Evolutionary conservation across 2,888 invertebrate genomes (phyloP).

Genomic region (Chymomyza caudatula): DNA sequence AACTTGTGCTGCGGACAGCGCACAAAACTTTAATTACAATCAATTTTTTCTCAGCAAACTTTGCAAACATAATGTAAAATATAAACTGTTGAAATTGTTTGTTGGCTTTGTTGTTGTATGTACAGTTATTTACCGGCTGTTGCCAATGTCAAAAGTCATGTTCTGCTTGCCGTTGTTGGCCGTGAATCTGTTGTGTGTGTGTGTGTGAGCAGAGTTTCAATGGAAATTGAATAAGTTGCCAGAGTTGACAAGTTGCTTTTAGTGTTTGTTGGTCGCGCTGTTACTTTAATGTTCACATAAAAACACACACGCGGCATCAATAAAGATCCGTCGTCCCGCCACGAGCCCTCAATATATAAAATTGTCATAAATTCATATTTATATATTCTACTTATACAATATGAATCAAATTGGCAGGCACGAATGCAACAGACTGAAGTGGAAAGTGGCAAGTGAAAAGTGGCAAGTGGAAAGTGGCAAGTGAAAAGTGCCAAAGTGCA

Average conservation of each 20-base stretch:
- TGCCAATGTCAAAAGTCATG: conserved; percentile 67
- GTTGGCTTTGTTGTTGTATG: background rate
- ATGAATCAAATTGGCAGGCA: conserved; percentile 54
- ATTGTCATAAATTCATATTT: conserved; percentile 71
- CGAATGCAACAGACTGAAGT: conserved; percentile 47
- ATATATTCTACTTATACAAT: conserved; percentile 18
- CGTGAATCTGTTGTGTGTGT: conserved; percentile 29
- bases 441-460: conserved; percentile 46
- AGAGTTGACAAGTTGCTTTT: conserved; percentile 55
- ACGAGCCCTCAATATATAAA: conserved; percentile 64
- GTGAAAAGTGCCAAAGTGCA: conserved; percentile 51
- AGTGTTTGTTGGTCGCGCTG: conserved; percentile 51
- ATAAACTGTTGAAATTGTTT: conserved; percentile 16
- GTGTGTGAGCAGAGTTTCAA: conserved; percentile 31
- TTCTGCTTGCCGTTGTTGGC: conserved; percentile 36
- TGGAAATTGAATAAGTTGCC: conserved; percentile 54
- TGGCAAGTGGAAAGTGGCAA: no score
- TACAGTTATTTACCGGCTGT: background rate
- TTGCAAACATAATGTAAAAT: background rate
- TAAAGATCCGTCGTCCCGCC: conserved; percentile 13
- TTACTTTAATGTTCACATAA: conserved; percentile 17
- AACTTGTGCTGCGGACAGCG: conserved; percentile 66
- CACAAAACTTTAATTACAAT: conserved; percentile 68
- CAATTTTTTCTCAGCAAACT: background rate
- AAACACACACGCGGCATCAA: conserved; percentile 29